These are phyloP conservation scores for Ceratosolen fusciceps DNA, from an alignment of 1,140 invertebrate species.

Conservation along the genomic window DNA sequence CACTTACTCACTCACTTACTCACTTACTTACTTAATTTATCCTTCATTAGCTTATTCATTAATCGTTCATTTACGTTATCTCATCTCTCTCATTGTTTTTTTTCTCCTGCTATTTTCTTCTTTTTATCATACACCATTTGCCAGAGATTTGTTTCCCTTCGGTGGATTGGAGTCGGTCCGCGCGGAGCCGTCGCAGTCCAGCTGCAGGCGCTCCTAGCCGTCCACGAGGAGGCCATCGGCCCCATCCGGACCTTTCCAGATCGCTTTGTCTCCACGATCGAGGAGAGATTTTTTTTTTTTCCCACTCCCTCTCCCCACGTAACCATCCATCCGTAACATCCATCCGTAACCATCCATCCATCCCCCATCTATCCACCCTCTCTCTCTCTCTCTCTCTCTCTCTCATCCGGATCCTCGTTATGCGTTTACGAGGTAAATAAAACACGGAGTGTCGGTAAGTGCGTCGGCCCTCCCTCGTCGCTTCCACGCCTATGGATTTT, in stretches of 20 bases:
- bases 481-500: slow-evolving; percentile 22
- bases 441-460: slow-evolving; percentile 27
- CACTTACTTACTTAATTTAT: no score
- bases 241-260: neutral
- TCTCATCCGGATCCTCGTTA: neutral
- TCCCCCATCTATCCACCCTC: neutral
- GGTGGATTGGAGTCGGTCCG: neutral
- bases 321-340: no score
- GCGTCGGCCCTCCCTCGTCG: neutral
- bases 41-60: no score
- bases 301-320: no score
- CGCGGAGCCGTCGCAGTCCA: slow-evolving; percentile 22
- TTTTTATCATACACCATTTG: no score
- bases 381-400: neutral
- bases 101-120: neutral
- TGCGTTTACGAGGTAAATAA: no score
- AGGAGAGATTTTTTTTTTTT: no score
- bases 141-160: neutral
- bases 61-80: neutral
- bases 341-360: no score
- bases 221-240: no score
- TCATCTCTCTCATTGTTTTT: neutral
- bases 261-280: neutral
- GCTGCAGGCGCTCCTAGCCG: slow-evolving; percentile 40
- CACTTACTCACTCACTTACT: no score